Evolutionary conservation across 2,888 invertebrate genomes (phyloP).

Genomic region (Argyresthia albistria): DNA sequence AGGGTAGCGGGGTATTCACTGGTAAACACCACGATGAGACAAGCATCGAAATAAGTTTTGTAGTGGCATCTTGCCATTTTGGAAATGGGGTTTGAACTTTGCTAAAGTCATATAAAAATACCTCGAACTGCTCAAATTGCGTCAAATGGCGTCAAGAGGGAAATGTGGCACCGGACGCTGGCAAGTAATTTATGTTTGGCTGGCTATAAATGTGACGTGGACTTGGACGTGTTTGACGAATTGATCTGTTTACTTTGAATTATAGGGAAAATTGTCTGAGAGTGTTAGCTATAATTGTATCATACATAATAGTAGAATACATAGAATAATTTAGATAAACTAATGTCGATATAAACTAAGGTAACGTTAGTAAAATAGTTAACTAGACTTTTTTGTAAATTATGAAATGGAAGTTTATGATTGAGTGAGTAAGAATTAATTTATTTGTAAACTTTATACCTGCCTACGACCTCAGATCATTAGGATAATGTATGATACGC

Average conservation of each 20-base stretch:
- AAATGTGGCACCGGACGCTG: background rate
- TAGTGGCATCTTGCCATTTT: constrained; percentile 60
- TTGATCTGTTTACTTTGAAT: background rate
- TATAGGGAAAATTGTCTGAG: background rate
- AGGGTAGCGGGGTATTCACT: constrained; percentile 32
- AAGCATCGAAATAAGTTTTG: constrained; percentile 24
- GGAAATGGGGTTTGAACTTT: constrained; percentile 32
- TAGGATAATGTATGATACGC: no score
- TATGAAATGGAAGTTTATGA: no score
- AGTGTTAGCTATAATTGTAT: no score
- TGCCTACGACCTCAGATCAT: no score
- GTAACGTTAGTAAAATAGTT: no score
- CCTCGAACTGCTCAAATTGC: constrained; percentile 15
- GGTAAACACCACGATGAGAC: constrained; percentile 8
- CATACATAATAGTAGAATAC: no score
- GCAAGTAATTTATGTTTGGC: no score
- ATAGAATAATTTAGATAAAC: no score
- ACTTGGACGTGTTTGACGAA: background rate
- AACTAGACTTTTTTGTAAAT: no score
- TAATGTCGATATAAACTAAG: no score
- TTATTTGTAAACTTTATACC: no score
- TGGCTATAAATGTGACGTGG: background rate
- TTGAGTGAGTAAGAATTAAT: no score
- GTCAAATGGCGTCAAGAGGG: background rate
- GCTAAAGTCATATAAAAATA: constrained; percentile 50